Evolutionary conservation across 37 sponge, comb jelly and placozoan genomes (phyloP).

Genomic region (Petrosia ficiformis): DNA sequence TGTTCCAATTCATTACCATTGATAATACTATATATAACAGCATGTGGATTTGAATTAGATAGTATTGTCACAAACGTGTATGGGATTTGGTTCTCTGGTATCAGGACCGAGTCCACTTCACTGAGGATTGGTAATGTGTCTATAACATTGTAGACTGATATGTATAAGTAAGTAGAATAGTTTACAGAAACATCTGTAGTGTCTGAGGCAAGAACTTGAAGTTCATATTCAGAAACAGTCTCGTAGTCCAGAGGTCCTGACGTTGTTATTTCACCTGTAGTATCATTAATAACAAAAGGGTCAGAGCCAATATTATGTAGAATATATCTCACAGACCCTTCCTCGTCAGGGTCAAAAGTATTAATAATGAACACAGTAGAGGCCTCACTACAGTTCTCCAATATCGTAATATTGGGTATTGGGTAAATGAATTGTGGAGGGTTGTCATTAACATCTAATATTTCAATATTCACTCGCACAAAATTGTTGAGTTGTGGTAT

Average conservation of each 20-base stretch:
- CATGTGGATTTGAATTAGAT: neutral
- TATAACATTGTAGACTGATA: conserved; percentile 30
- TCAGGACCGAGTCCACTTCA: neutral
- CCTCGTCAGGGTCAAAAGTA: conserved; percentile 64
- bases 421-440: conserved; percentile 36
- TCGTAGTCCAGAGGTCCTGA: conserved; percentile 48
- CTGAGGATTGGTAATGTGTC: conserved; percentile 42
- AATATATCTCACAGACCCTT: conserved; percentile 16
- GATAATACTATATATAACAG: conserved; percentile 54
- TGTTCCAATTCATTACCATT: conserved; percentile 49
- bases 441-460: conserved; percentile 73
- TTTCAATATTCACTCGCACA: conserved; percentile 36
- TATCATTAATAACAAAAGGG: conserved; percentile 32
- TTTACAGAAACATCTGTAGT: neutral
- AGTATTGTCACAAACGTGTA: conserved; percentile 28
- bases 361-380: conserved; percentile 24
- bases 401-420: conserved; percentile 18
- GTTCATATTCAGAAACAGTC: conserved; percentile 8
- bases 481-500: conserved; percentile 31
- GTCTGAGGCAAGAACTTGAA: conserved; percentile 31
- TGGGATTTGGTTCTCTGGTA: conserved; percentile 46
- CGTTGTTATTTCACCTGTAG: conserved; percentile 44
- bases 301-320: neutral
- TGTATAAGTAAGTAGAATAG: neutral
- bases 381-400: conserved; percentile 38